These are phyloP conservation scores for Nyctibius bracteatus DNA, from an alignment of 2,113 vertebrate species.

Conservation along the genomic window DNA sequence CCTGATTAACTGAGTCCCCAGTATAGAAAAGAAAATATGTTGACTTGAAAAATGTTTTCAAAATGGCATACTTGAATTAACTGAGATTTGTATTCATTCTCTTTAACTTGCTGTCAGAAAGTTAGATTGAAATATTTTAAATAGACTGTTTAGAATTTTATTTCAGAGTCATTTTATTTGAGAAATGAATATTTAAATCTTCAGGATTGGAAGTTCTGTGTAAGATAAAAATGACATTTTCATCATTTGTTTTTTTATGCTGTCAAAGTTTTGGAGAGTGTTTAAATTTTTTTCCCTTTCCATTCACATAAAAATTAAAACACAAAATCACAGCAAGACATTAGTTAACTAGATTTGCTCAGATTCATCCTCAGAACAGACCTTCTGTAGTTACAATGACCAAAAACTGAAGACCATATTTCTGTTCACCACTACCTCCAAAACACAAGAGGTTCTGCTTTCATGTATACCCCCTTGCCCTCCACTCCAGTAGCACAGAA, in stretches of 20 bases:
- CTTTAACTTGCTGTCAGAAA: not conserved
- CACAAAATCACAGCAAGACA: not conserved
- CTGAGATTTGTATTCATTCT: not conserved
- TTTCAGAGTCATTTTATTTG: not conserved
- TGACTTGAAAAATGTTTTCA: not conserved
- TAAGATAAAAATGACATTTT: not conserved
- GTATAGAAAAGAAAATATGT: not conserved
- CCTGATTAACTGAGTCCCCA: not conserved
- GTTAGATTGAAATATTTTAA: not conserved
- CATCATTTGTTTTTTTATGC: not conserved
- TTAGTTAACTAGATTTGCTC: not conserved
- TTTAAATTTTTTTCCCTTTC: not conserved
- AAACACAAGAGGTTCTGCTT: not conserved
- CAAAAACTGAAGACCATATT: not conserved
- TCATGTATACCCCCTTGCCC: accelerated
- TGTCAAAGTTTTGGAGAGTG: not conserved
- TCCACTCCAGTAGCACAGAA: not conserved
- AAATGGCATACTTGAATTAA: not conserved
- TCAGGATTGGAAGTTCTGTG: not conserved
- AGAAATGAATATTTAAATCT: not conserved
- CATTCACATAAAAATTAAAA: not conserved
- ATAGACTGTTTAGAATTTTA: not conserved
- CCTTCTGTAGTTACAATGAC: not conserved
- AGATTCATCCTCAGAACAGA: not conserved
- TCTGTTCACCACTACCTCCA: not conserved